A percentile compares a stretch with the other conserved stretches of the same genome.
These are phyloP conservation scores for Barypeithes pellucidus DNA, from an alignment of 2,888 invertebrate species.

Conservation along the genomic window DNA sequence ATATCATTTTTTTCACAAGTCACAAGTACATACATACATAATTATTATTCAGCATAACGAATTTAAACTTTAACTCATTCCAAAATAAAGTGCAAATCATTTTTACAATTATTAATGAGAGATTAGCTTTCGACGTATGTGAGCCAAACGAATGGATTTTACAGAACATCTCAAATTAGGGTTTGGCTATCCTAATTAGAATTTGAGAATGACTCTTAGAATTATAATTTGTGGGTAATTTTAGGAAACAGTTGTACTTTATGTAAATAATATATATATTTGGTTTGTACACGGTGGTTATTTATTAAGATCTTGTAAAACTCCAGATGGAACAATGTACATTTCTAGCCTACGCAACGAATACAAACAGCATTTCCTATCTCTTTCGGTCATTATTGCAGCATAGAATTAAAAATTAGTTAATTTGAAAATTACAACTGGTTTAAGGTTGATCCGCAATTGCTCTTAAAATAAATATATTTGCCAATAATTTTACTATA, in stretches of 20 bases:
- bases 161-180: background rate
- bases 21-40: no score
- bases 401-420: no score
- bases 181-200: slow-evolving; percentile 17
- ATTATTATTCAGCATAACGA: background rate
- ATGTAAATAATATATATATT: slow-evolving; percentile 9
- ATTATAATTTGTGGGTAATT: background rate
- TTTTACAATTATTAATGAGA: background rate
- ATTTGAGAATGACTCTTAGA: background rate
- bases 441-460: no score
- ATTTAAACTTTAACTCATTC: background rate
- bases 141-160: slow-evolving; percentile 9
- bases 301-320: no score
- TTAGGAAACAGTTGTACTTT: background rate
- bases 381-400: no score
- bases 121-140: background rate
- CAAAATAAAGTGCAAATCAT: background rate
- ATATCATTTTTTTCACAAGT: no score
- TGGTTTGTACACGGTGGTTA: background rate
- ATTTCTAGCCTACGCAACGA: no score
- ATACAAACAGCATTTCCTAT: no score
- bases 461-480: no score
- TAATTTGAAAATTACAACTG: no score
- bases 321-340: no score
- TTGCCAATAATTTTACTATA: no score